Evolutionary conservation across 2,797 vertebrate genomes (phyloP).

Genomic region (Parauchenoglanis punctatus): DNA sequence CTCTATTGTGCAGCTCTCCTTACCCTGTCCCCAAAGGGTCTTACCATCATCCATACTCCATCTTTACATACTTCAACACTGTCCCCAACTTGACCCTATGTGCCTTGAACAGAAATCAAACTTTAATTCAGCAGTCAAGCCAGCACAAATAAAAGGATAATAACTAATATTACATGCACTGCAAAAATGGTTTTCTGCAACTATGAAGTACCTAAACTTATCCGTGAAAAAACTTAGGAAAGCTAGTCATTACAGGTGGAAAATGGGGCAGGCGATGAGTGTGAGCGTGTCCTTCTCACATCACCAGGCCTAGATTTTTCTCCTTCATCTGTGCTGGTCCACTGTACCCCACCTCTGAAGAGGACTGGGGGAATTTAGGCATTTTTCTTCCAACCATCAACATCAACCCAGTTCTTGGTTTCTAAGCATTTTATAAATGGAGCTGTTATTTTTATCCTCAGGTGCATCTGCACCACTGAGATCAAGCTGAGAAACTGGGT

Average conservation of each 20-base stretch:
- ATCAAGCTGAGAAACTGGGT: constrained; percentile 69
- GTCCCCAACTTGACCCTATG: not conserved
- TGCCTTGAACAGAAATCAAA: constrained; percentile 5
- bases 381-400: constrained; percentile 53
- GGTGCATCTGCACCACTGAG: constrained; percentile 70
- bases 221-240: constrained; percentile 26
- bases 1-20: not conserved
- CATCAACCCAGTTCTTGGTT: constrained; percentile 74
- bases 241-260: constrained; percentile 40
- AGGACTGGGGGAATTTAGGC: constrained; percentile 53
- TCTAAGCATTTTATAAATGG: constrained; percentile 67
- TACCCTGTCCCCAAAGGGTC: not conserved
- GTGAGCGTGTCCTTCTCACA: constrained; percentile 43
- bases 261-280: constrained; percentile 49
- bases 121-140: constrained; percentile 31
- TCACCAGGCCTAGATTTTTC: constrained; percentile 52
- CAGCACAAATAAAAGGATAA: not conserved
- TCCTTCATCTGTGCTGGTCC: constrained; percentile 42
- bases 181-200: not conserved
- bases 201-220: constrained; percentile 25
- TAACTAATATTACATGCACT: not conserved
- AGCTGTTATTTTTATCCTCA: constrained; percentile 79
- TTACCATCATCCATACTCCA: not conserved
- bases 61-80: not conserved
- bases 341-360: constrained; percentile 51